phyloP scores from a whole-genome alignment of 2,888 invertebrate species.

The Limnephilus marmoratus region DNA sequence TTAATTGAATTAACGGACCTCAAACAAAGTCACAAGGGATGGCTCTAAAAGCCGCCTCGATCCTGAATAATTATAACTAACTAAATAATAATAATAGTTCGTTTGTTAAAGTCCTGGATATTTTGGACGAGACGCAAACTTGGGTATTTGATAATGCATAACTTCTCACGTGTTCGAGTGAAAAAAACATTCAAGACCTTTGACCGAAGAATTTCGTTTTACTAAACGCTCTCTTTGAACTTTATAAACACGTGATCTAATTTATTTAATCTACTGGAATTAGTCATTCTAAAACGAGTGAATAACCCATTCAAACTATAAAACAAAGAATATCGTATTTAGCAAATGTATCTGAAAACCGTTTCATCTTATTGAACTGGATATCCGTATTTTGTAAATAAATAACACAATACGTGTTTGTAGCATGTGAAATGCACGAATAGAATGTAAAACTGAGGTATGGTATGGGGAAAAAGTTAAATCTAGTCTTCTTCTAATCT shows the following conservation, averaged over 20 bases:
- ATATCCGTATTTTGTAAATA: too few relatives aligned
- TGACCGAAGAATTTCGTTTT: background rate
- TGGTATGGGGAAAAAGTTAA: too few relatives aligned
- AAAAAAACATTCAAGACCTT: background rate
- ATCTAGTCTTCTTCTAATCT: too few relatives aligned
- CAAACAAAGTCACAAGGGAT: slow-evolving; percentile 5
- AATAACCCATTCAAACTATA: too few relatives aligned
- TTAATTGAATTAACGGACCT: slow-evolving; percentile 27
- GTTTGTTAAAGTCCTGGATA: background rate
- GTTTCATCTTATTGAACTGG: too few relatives aligned
- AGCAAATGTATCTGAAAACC: too few relatives aligned
- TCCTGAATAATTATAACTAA: background rate
- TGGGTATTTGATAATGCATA: background rate
- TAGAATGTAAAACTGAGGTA: too few relatives aligned
- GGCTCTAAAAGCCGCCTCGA: background rate
- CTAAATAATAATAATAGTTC: background rate
- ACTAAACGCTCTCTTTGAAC: background rate
- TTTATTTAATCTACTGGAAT: background rate
- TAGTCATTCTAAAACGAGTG: too few relatives aligned
- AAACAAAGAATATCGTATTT: too few relatives aligned
- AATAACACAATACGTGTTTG: too few relatives aligned
- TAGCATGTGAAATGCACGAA: too few relatives aligned
- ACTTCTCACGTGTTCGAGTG: background rate
- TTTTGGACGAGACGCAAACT: too few relatives aligned
- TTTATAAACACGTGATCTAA: background rate